Evolutionary conservation across 37 sponge, comb jelly and placozoan genomes (phyloP).

Genomic region (Diacarnus erythraeanus): DNA sequence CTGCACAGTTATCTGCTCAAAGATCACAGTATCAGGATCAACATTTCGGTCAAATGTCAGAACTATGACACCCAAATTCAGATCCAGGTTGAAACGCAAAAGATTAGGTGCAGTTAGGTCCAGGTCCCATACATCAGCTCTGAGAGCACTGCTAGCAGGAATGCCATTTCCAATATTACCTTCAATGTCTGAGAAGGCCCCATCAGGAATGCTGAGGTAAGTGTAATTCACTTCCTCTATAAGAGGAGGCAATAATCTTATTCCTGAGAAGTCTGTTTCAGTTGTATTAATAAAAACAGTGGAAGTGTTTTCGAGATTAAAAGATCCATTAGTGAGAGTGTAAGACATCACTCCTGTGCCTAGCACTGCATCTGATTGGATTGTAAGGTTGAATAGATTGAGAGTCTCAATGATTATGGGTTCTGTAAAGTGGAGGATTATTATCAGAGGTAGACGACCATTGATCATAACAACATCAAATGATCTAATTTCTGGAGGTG

Average conservation of each 20-base stretch:
- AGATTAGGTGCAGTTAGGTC: constrained; percentile 61
- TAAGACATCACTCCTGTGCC: constrained; percentile 20
- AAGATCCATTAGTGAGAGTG: constrained; percentile 67
- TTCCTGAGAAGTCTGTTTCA: constrained; percentile 71
- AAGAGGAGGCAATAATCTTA: constrained; percentile 60
- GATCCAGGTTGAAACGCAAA: constrained; percentile 55
- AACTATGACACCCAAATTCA: constrained; percentile 58
- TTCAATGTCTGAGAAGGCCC: constrained; percentile 63
- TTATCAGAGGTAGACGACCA: constrained; percentile 61
- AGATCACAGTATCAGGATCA: constrained; percentile 35
- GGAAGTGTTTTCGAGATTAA: constrained; percentile 24
- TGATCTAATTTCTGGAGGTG: constrained; percentile 32
- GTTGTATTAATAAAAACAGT: constrained; percentile 57
- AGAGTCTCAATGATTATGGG: constrained; percentile 65
- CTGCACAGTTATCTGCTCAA: constrained; percentile 62
- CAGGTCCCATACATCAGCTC: constrained; percentile 29
- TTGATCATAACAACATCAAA: constrained; percentile 62
- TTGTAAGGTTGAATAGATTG: constrained; percentile 55
- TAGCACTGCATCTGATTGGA: constrained; percentile 36
- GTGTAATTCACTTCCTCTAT: constrained; percentile 62
- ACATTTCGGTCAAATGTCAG: constrained; percentile 78
- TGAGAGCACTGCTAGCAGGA: constrained; percentile 42
- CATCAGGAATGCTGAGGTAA: constrained; percentile 61
- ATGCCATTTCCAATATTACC: constrained; percentile 59
- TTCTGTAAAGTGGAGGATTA: constrained; percentile 72